Conservation (phyloP, 2,113 vertebrate genomes). For the Gallinago media region DNA sequence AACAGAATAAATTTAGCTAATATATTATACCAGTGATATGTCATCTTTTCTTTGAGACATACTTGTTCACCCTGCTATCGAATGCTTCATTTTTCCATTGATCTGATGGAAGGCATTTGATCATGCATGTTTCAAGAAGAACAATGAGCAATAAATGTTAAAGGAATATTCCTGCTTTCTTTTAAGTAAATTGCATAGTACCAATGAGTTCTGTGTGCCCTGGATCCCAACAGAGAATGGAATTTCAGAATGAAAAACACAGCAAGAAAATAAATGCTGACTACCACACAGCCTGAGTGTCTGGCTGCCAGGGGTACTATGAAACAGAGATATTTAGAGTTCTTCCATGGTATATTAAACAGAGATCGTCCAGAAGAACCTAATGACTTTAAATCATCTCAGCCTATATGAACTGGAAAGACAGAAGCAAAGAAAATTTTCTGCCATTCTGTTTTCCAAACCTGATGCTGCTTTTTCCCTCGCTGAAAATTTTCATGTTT, state of each 20-base stretch:
- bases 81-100: not conserved
- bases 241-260: slow-evolving; percentile 10
- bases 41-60: not conserved
- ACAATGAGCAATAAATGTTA: not conserved
- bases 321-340: not conserved
- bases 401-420: not conserved
- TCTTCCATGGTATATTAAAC: not conserved
- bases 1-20: not conserved
- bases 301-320: not conserved
- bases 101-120: not conserved
- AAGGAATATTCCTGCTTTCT: not conserved
- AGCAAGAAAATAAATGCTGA: slow-evolving; percentile 20
- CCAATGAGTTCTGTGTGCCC: not conserved
- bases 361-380: not conserved
- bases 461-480: slow-evolving; percentile 68
- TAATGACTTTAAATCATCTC: not conserved
- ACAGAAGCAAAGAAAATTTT: slow-evolving; percentile 3
- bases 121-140: not conserved
- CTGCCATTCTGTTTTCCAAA: slow-evolving; percentile 55
- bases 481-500: slow-evolving; percentile 80
- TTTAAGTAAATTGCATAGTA: not conserved
- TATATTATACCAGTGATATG: not conserved
- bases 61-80: not conserved
- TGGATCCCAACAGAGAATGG: not conserved
- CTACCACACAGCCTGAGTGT: not conserved